These are phyloP conservation scores for Cephus cinctus DNA, from an alignment of 1,140 invertebrate species.

Conservation along the genomic window DNA sequence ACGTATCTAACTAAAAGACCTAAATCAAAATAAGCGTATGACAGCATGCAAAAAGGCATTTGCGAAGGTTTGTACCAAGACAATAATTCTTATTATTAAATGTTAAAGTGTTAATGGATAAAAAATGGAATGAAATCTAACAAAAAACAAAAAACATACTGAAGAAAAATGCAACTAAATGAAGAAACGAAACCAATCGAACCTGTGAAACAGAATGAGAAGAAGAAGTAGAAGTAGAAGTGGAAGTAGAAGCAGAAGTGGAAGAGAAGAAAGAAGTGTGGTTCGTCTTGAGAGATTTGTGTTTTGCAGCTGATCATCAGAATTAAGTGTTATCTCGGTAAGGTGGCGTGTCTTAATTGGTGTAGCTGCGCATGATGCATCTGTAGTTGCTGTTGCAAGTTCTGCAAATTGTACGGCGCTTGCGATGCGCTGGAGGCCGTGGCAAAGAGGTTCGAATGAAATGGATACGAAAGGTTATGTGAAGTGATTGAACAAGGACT, in stretches of 20 bases:
- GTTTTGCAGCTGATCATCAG: slow-evolving; percentile 8
- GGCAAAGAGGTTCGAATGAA: too few relatives aligned
- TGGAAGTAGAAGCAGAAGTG: slow-evolving; percentile 28
- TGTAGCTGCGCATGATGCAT: slow-evolving; percentile 39
- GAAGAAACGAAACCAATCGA: slow-evolving; percentile 45
- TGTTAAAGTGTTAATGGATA: too few relatives aligned
- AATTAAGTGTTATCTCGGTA: slow-evolving; percentile 45
- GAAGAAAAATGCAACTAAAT: background rate
- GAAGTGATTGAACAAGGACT: slow-evolving; percentile 4
- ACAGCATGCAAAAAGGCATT: too few relatives aligned
- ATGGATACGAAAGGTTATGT: too few relatives aligned
- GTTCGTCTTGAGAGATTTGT: slow-evolving; percentile 31
- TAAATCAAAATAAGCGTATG: too few relatives aligned
- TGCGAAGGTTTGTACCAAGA: too few relatives aligned
- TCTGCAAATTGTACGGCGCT: slow-evolving; percentile 24
- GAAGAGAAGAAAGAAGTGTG: slow-evolving; percentile 46
- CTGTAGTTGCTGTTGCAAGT: slow-evolving; percentile 36
- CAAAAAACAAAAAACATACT: slow-evolving; percentile 13
- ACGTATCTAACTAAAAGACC: too few relatives aligned
- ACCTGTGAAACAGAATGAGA: slow-evolving; percentile 51
- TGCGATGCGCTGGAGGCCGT: background rate
- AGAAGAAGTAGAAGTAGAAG: slow-evolving; percentile 28
- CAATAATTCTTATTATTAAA: too few relatives aligned
- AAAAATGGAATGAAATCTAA: background rate
- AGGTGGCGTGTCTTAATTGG: slow-evolving; percentile 37